Evolutionary conservation across 2,113 vertebrate species (phyloP), one percentile per base, ranked within the genome.

Genomic region (Marmota monax): DNA sequence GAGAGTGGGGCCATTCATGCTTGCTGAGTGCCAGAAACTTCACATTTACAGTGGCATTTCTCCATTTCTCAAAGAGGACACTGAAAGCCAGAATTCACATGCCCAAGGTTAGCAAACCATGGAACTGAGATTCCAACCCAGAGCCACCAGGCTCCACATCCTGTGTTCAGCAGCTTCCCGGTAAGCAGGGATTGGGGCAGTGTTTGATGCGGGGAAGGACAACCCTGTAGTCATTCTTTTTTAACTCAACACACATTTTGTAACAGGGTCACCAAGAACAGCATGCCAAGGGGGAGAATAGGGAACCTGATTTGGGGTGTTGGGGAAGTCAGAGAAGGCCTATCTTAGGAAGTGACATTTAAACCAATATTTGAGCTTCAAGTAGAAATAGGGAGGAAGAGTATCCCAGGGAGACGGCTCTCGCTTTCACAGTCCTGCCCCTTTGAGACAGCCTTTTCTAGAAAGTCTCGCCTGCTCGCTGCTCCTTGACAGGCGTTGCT

Each of bases 171-270:
- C 83, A 37, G 61, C 23, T 58, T 12, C 20, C 18, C 22, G 0
- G 0, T 7, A 4, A 34, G 6, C 5, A 1, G 34, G 7, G 5
- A 20, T 7, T 4, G 48, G 22, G n/a, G 18, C 32, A 56, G 42
- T 17, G 9, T 51, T 48, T 84, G 63, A 3, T 39, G 8, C 23
- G 51, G 37, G 23, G 20, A 91, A 22, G 14, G 45, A 63, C 7
- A 0, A 13, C 23, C n/a, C 45, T 84, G 61, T 37, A 17, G 65
- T 84, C 34, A 1, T 78, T 65, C 51, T 65, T 83, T 88, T 58
- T 48, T 1, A 29, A 29, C n/a, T 87, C 12, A 5, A 4, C 63
- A 48, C 2, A 8, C 76, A 20, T 82, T 88, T 88, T 86, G 61
- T 85, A 56, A 58, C 90, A 42, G 73, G 74, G 18, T 70, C 42